Evolutionary conservation across 2,797 vertebrate genomes (phyloP), one percentile per base, ranked within the genome.

Genomic region (Micropoecilia bifurca): DNA sequence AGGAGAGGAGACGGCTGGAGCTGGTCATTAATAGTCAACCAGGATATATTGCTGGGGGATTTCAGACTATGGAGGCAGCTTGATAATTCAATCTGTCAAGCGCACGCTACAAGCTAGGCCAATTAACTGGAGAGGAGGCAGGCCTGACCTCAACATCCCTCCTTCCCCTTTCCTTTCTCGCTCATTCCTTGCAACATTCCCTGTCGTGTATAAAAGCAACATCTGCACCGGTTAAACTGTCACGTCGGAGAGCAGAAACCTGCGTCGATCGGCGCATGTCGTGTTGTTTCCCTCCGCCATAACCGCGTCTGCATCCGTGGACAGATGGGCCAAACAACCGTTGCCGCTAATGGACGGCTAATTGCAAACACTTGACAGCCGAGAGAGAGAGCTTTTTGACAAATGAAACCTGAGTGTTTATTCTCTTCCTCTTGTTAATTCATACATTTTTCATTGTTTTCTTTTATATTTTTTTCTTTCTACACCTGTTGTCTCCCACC

Each of bases 41-140:
- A 92, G 90, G 89, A 92, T 89, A 85, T 89, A 90, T 91, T 88
- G 74, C 84, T 3, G 91, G 90, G 93, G 90, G 87, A 92, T 90
- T 86, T 88, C 87, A 91, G 89, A 94, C 90, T 77, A 82, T 81
- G 84, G 84, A 90, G 90, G 88, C 91, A 91, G 90, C 83, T 95
- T 95, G 95, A 96, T 95, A 94, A 95, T 95, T 95, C 92, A 95
- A 95, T 95, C 93, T 95, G 93, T 94, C 93, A 94, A 90, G 92
- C 84, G 76, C 85, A 85, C 36, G 81, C 89, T 94, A 92, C 90
- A 91, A 93, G 90, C 93, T 90, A 79, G 89, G 93, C 93, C 93
- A 95, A 95, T 95, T 95, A 95, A 92, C 89, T 90, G 89, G 87
- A 94, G 93, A 95, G 91, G 90, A 94, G 95, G 87, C 89, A 89